These are phyloP conservation scores for Acrocephalus scirpaceus DNA, from an alignment of 2,797 vertebrate genomes.

Conservation along the genomic window DNA sequence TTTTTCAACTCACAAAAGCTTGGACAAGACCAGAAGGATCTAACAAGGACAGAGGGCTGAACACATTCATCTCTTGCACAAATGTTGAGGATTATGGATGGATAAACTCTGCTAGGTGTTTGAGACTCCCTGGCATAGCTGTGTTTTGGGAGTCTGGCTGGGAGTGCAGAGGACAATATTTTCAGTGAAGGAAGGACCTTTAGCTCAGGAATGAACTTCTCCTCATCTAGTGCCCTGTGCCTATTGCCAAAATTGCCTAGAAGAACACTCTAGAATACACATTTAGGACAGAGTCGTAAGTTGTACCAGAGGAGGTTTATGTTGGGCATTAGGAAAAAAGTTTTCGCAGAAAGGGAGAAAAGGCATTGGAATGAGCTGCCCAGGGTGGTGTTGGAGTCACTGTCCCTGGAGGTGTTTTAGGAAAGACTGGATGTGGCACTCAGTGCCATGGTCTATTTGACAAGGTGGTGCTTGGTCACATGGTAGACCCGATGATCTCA, in stretches of 20 bases:
- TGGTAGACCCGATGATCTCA: not conserved
- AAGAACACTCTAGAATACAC: not conserved
- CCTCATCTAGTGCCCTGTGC: not conserved
- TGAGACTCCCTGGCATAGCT: not conserved
- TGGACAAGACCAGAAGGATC: not conserved
- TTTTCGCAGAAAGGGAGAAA: not conserved
- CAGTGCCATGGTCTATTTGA: accelerated
- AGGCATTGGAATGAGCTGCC: not conserved
- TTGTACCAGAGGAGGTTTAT: not conserved
- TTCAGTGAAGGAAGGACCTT: not conserved
- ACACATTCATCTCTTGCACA: not conserved
- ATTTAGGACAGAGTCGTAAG: not conserved
- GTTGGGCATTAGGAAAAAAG: not conserved
- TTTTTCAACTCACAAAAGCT: not conserved
- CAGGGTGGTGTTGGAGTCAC: not conserved
- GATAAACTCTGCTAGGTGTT: not conserved
- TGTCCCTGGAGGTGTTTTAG: not conserved
- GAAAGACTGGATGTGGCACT: not conserved
- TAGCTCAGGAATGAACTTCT: not conserved
- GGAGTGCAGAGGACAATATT: not conserved
- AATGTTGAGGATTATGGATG: not conserved
- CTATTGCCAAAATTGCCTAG: not conserved
- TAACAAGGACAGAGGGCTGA: not conserved
- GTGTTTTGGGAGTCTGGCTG: not conserved
- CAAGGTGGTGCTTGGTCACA: not conserved